These are phyloP conservation scores for Nowickia ferox DNA, from an alignment of 2,888 invertebrate species.

Conservation along the genomic window DNA sequence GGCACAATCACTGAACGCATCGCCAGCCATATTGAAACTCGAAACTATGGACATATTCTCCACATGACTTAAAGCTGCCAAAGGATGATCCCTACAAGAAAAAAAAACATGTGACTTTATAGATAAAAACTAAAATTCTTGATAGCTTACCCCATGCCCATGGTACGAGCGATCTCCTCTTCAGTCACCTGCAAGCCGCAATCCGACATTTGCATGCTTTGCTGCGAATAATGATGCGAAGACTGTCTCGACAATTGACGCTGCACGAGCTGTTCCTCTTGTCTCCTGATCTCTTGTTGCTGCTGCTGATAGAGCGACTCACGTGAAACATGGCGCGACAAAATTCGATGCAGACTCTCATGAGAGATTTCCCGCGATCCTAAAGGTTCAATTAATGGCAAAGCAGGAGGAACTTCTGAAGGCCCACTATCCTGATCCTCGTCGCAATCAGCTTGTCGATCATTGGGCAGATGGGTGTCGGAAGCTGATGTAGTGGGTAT, in stretches of 20 bases:
- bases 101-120: slow-evolving; percentile 1
- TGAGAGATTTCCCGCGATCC: slow-evolving; percentile 92
- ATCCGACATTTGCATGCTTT: slow-evolving; percentile 87
- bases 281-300: slow-evolving; percentile 84
- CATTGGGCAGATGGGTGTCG: slow-evolving; percentile 65
- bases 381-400: slow-evolving; percentile 90
- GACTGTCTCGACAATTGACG: slow-evolving; percentile 75
- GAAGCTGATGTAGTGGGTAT: slow-evolving; percentile 62
- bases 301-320: slow-evolving; percentile 87
- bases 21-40: slow-evolving; percentile 87
- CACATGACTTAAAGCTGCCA: slow-evolving; percentile 94
- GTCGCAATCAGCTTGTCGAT: slow-evolving; percentile 84
- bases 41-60: slow-evolving; percentile 93
- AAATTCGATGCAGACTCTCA: slow-evolving; percentile 88
- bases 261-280: slow-evolving; percentile 84
- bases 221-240: slow-evolving; percentile 90
- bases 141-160: slow-evolving; percentile 86
- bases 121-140: not conserved
- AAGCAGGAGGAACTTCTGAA: slow-evolving; percentile 91
- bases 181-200: slow-evolving; percentile 95
- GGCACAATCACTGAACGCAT: slow-evolving; percentile 83
- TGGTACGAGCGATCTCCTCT: slow-evolving; percentile 94
- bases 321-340: slow-evolving; percentile 84
- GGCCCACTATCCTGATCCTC: slow-evolving; percentile 92
- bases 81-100: slow-evolving; percentile 89